Conservation (phyloP, 1,140 invertebrate genomes). For the Hormaphis cornu region DNA sequence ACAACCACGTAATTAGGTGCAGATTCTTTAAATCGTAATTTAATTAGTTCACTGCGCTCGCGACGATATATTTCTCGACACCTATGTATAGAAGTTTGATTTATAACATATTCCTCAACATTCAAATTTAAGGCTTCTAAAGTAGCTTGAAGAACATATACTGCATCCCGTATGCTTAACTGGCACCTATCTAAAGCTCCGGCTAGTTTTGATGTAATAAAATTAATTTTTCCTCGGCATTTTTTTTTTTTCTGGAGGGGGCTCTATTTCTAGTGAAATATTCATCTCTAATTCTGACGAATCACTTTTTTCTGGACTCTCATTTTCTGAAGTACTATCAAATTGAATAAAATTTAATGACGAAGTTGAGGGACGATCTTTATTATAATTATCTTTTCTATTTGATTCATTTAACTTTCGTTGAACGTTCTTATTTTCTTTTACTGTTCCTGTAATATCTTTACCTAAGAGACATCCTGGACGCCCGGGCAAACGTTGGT, state of each 20-base stretch:
- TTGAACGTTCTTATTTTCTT: neutral
- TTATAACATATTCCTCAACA: constrained; percentile 32
- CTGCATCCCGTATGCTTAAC: constrained; percentile 35
- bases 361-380: neutral
- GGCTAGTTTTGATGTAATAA: constrained; percentile 36
- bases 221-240: constrained; percentile 23
- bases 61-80: constrained; percentile 22
- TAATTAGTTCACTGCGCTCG: constrained; percentile 17
- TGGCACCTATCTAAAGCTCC: constrained; percentile 35
- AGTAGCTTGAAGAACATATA: constrained; percentile 34
- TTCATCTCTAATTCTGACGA: too few relatives aligned
- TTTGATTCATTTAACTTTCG: neutral
- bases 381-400: neutral
- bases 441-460: constrained; percentile 10
- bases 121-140: constrained; percentile 33
- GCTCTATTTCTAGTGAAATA: neutral
- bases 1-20: constrained; percentile 28
- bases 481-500: constrained; percentile 32
- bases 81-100: constrained; percentile 34
- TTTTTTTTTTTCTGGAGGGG: neutral
- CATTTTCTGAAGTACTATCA: neutral
- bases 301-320: neutral
- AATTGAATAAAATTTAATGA: neutral
- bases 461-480: constrained; percentile 22
- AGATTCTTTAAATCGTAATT: constrained; percentile 9